phyloP scores from a whole-genome alignment of 2,888 invertebrate genomes.

The Tenthredo scrophulariae region DNA sequence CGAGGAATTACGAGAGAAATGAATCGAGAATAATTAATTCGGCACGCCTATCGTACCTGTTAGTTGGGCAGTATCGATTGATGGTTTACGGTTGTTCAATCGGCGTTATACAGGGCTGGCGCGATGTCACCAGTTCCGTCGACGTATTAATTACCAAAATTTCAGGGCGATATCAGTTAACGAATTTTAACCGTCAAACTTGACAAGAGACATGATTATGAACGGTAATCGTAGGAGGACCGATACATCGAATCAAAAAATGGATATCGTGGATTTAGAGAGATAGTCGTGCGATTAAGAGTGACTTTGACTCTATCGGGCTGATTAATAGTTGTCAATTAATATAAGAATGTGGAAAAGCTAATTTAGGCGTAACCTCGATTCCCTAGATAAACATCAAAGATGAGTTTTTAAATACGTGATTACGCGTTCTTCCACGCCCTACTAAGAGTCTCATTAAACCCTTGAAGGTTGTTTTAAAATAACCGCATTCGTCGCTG shows the following conservation, averaged over 20 bases:
- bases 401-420: slow-evolving; percentile 19
- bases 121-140: background rate
- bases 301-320: background rate
- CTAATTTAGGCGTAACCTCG: background rate
- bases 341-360: background rate
- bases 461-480: slow-evolving; percentile 14
- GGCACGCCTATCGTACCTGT: slow-evolving; percentile 27
- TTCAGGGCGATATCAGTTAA: background rate
- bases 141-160: slow-evolving; percentile 5
- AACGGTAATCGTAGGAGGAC: background rate
- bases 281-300: background rate
- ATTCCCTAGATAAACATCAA: background rate
- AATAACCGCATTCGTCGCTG: slow-evolving; percentile 18
- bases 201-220: background rate
- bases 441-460: background rate
- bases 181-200: background rate
- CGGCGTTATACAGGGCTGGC: slow-evolving; percentile 7
- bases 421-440: background rate
- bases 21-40: slow-evolving; percentile 34
- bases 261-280: background rate
- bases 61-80: slow-evolving; percentile 16
- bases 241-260: background rate
- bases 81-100: slow-evolving; percentile 22
- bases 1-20: slow-evolving; percentile 7
- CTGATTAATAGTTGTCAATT: slow-evolving; percentile 1